Conservation (phyloP, 2,113 vertebrate species). For the Gyps fulvus region DNA sequence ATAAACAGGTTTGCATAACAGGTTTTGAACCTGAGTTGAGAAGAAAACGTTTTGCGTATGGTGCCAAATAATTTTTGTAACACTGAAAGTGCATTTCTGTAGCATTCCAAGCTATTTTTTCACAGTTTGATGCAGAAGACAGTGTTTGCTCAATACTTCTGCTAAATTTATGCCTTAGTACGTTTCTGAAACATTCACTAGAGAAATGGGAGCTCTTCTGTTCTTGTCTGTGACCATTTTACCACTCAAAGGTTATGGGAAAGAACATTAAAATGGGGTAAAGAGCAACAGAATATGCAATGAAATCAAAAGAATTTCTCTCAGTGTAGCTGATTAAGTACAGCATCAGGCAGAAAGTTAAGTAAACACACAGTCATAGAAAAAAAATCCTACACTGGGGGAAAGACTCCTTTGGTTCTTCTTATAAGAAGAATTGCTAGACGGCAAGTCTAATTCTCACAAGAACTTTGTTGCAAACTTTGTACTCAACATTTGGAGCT, state of each 20-base stretch:
- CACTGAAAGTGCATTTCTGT: neutral
- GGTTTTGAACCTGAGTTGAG: neutral
- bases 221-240: constrained; percentile 47
- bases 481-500: too few species aligned
- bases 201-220: constrained; percentile 40
- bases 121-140: neutral
- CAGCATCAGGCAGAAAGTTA: constrained; percentile 57
- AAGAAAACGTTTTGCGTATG: neutral
- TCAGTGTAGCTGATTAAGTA: constrained; percentile 60
- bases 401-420: neutral
- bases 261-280: constrained; percentile 50
- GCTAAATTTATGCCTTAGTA: constrained; percentile 46
- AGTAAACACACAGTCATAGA: constrained; percentile 56
- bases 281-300: constrained; percentile 54
- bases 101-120: neutral
- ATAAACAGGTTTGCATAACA: neutral
- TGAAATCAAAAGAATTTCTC: constrained; percentile 55
- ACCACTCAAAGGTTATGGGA: constrained; percentile 68
- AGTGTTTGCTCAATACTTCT: neutral
- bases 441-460: neutral
- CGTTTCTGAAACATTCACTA: constrained; percentile 43
- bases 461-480: constrained; percentile 13
- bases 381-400: constrained; percentile 18
- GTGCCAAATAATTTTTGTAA: neutral
- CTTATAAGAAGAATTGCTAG: neutral